Conservation (phyloP, 2,888 invertebrate species). For the Meteorus colon region DNA sequence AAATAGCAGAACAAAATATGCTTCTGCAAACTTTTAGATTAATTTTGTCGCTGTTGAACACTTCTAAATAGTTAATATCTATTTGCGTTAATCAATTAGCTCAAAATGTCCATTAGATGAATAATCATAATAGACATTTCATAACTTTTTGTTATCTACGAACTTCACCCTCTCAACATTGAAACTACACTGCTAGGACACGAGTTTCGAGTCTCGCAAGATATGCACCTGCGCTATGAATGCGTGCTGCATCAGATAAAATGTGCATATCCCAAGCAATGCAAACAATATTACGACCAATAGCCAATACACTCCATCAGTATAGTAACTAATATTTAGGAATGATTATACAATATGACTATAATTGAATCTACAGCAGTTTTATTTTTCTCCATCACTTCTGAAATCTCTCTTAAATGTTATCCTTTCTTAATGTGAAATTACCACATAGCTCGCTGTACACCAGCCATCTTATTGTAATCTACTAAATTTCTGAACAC, state of each 20-base stretch:
- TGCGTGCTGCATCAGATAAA: constrained; percentile 30
- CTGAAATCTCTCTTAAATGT: background rate
- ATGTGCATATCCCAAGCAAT: background rate
- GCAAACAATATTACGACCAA: background rate
- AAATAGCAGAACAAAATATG: no score
- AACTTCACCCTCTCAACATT: constrained; percentile 2
- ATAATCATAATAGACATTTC: background rate
- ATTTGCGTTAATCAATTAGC: no score
- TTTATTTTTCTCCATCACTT: background rate
- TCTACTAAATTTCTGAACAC: constrained; percentile 94
- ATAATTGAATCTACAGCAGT: background rate
- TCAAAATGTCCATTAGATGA: no score
- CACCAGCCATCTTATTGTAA: constrained; percentile 92
- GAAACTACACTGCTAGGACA: constrained; percentile 5
- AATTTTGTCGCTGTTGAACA: no score
- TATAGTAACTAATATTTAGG: background rate
- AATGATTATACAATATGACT: background rate
- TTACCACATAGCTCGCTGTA: constrained; percentile 94
- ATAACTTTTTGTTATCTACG: background rate
- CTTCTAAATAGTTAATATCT: no score
- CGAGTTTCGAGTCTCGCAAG: background rate
- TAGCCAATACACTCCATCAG: background rate
- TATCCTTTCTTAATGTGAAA: background rate
- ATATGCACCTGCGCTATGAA: constrained; percentile 26
- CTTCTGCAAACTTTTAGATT: no score